Conservation (phyloP, 2,797 vertebrate genomes). For the Rhinichthys osculus region DNA sequence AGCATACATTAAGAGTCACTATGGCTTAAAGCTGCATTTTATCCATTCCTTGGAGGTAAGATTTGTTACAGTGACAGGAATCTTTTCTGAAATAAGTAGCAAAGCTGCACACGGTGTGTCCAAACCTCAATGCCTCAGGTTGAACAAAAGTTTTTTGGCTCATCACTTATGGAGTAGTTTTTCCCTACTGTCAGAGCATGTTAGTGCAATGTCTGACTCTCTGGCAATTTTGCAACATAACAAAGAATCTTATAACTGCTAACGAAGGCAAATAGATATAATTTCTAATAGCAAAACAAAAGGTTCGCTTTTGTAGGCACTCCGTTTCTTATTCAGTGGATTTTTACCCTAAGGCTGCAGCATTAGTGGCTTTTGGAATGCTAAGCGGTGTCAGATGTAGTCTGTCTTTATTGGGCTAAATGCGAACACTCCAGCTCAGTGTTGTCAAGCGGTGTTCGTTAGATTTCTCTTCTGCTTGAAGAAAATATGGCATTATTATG, state of each 20-base stretch:
- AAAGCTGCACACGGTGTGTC: slow-evolving; percentile 36
- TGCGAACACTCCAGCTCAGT: slow-evolving; percentile 27
- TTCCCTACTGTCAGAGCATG: slow-evolving; percentile 2
- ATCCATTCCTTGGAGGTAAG: slow-evolving; percentile 11
- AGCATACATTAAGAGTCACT: slow-evolving; percentile 14
- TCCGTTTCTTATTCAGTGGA: slow-evolving; percentile 28
- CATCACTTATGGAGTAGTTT: slow-evolving; percentile 28
- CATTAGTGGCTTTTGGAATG: slow-evolving; percentile 43
- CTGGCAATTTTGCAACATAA: not conserved
- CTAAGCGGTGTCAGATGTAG: slow-evolving; percentile 41
- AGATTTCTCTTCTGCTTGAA: slow-evolving; percentile 37
- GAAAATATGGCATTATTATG: slow-evolving; percentile 47
- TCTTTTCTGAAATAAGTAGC: slow-evolving; percentile 45
- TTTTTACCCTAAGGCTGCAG: slow-evolving; percentile 40
- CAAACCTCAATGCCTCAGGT: slow-evolving; percentile 30
- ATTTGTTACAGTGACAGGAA: slow-evolving; percentile 50
- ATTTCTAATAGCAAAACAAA: slow-evolving; percentile 9
- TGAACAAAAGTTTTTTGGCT: slow-evolving; percentile 43
- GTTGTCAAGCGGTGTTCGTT: slow-evolving; percentile 17
- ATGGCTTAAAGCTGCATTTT: slow-evolving; percentile 28
- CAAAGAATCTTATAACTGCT: not conserved
- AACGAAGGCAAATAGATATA: not conserved
- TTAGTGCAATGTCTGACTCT: not conserved
- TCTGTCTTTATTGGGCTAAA: slow-evolving; percentile 39
- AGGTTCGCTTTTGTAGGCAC: slow-evolving; percentile 17